Conservation (phyloP, 2,113 vertebrate genomes). For the Telmatochromis sp. region DNA sequence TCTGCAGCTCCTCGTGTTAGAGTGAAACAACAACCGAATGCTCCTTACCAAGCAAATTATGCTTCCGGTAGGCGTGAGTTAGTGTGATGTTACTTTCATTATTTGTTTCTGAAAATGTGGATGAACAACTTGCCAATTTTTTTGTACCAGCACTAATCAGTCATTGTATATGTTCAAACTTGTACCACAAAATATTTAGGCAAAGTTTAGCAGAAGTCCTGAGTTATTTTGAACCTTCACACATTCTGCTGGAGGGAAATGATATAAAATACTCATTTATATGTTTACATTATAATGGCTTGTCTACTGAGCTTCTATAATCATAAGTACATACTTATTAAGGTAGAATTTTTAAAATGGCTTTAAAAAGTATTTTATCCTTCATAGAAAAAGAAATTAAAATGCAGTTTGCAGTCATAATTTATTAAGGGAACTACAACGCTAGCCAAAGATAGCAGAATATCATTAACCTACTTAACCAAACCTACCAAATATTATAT, state of each 20-base stretch:
- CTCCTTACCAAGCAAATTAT: too few relatives aligned
- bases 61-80: rapidly evolving
- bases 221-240: background rate
- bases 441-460: background rate
- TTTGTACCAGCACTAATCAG: background rate
- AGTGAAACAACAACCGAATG: too few relatives aligned
- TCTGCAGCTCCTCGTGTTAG: too few relatives aligned
- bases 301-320: background rate
- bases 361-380: background rate
- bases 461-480: background rate
- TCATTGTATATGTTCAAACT: background rate
- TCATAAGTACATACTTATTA: background rate
- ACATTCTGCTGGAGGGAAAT: background rate
- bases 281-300: background rate
- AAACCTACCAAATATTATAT: background rate
- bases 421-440: background rate
- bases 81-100: background rate
- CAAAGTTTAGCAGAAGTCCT: background rate
- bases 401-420: background rate
- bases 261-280: background rate
- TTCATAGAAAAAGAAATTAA: rapidly evolving
- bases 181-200: background rate
- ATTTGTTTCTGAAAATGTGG: background rate
- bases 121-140: background rate
- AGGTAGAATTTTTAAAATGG: background rate